A percentile compares a stretch with the other conserved stretches of the same genome.
Evolutionary conservation across 2,113 vertebrate genomes (phyloP).

Genomic region (Odontesthes bonariensis): DNA sequence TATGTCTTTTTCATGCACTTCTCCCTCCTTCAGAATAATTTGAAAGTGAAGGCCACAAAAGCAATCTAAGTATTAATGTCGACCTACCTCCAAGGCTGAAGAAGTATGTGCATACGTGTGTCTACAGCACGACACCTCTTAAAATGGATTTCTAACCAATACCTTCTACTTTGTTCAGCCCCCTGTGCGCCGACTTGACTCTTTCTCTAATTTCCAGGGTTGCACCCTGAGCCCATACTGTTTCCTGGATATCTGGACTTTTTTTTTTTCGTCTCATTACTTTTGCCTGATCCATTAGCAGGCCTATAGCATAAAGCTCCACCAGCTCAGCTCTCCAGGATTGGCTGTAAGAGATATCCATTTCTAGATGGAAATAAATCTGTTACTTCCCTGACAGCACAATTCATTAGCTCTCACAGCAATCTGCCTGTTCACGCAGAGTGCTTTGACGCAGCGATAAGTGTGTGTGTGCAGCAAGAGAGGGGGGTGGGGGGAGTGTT

Average conservation of each 20-base stretch:
- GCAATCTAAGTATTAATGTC: background rate
- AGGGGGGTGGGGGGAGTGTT: background rate
- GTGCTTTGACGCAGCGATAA: slow-evolving; percentile 51
- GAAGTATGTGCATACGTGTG: background rate
- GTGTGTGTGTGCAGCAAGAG: slow-evolving; percentile 33
- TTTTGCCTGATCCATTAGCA: slow-evolving; percentile 52
- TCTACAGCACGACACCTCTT: slow-evolving; percentile 26
- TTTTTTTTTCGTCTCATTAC: slow-evolving; percentile 25
- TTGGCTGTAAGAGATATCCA: slow-evolving; percentile 57
- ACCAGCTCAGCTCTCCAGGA: slow-evolving; percentile 51
- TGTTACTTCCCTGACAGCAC: slow-evolving; percentile 76
- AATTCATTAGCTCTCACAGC: slow-evolving; percentile 75
- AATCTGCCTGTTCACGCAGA: slow-evolving; percentile 64
- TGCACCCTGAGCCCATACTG: slow-evolving; percentile 8
- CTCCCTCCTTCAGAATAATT: background rate
- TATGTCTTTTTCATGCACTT: background rate
- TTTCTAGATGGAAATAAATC: slow-evolving; percentile 78
- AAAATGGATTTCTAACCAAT: slow-evolving; percentile 67
- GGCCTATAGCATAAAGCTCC: slow-evolving; percentile 34
- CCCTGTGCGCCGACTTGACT: slow-evolving; percentile 42
- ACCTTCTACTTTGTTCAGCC: slow-evolving; percentile 49
- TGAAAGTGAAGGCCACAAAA: slow-evolving; percentile 14
- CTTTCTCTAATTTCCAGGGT: slow-evolving; percentile 43
- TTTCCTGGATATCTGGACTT: slow-evolving; percentile 31
- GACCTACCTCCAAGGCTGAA: slow-evolving; percentile 27